phyloP scores from a whole-genome alignment of 53 echinoderm and acorn worm genomes.

The Hippasteria phrygiana region DNA sequence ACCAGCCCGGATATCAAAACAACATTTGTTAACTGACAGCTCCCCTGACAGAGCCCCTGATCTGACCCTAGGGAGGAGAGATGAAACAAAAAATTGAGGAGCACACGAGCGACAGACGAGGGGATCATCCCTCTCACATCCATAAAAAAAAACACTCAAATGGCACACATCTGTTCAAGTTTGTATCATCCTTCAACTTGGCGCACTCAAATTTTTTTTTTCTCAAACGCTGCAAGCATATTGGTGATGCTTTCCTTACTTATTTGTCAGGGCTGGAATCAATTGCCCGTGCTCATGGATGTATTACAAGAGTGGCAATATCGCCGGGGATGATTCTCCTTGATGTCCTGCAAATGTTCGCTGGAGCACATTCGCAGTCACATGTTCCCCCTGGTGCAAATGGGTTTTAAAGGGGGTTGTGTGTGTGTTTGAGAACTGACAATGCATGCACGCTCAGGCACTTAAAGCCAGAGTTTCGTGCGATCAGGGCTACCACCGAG shows the following conservation, averaged over 20 bases:
- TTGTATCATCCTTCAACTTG: neutral
- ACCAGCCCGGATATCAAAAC: neutral
- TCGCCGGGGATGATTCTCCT: neutral
- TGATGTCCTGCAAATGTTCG: neutral
- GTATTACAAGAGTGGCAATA: slow-evolving; percentile 23
- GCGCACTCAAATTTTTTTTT: neutral
- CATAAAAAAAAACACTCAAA: neutral
- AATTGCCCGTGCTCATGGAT: slow-evolving; percentile 1
- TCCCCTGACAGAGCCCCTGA: neutral
- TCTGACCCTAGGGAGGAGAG: neutral
- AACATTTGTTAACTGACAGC: neutral
- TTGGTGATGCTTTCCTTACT: neutral
- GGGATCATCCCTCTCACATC: neutral
- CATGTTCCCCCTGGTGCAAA: neutral
- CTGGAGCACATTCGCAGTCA: neutral
- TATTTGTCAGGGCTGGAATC: slow-evolving; percentile 4
- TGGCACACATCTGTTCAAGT: neutral
- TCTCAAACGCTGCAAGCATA: neutral
- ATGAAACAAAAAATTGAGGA: neutral
- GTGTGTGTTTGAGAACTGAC: neutral
- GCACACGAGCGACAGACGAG: neutral
- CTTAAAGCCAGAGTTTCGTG: neutral
- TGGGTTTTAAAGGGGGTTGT: neutral
- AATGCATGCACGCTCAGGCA: neutral
- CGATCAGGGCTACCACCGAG: too few relatives aligned